Base-by-base conservation (phyloP, 2,113 vertebrate genomes). In the Tragelaphus scriptus region DNA sequence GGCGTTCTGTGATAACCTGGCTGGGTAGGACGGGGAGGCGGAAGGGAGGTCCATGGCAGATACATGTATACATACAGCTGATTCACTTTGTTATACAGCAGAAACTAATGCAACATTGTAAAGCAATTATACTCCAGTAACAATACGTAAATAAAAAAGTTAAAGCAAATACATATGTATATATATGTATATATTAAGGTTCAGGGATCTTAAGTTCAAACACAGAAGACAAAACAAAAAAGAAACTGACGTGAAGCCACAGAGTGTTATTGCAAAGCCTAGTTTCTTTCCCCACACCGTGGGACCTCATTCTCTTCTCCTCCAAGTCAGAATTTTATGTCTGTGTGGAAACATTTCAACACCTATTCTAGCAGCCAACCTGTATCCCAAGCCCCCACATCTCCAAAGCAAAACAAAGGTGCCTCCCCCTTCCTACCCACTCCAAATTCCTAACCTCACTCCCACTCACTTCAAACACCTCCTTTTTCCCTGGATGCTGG, bases 401-500 rank as follows among this genome's bases (percentile, higher is more conserved):
- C 51, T 12, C 58, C 7, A 8, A 36, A 36, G 88, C 61, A 11
- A 44, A 63, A 8, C 44, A 3, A 63, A 19, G 59, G n/a, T 3
- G 16, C n/a, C 65, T 19, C 40, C 79, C 3, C 1, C 0, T 0
- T n/a, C 63, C 71, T 2, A 55, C 44, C 30, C 21, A 5, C 19
- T 47, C 44, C 1, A 9, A 14, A 16, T 21, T 10, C 17, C 53
- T 9, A 2, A 40, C 0, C 25, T 32, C 26, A 11, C 2, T 0
- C 77, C 59, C 94, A 32, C 65, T 7, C 88, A 11, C 47, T 0
- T 0, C 53, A 59, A 25, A 28, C 0, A 68, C 44, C 51, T n/a
- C 44, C 90, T 95, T 80, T 81, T 71, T 79, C 77, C 91, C 84
- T 44, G 79, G 19, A 87, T 32, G 47, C 71, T 85, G 56, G 44